These are phyloP conservation scores for Dasypogon diadema DNA, from an alignment of 2,888 invertebrate genomes.

Conservation along the genomic window DNA sequence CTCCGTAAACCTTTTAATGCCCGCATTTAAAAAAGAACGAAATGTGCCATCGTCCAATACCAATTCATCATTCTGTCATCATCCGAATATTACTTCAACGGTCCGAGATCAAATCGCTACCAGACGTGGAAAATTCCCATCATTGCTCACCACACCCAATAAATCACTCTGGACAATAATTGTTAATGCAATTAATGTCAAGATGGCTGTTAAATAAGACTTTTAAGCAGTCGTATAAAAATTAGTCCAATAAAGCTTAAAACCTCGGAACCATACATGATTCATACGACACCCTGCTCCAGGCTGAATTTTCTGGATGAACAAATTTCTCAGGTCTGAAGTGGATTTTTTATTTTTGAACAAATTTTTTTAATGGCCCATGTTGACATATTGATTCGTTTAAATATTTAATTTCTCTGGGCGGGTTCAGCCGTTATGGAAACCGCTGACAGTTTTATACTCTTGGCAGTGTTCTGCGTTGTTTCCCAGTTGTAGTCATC, in stretches of 20 bases:
- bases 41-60: neutral
- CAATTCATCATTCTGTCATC: conserved; percentile 37
- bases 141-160: conserved; percentile 34
- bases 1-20: no score
- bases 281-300: neutral
- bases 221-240: conserved; percentile 3
- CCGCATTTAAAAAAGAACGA: no score
- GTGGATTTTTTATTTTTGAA: conserved; percentile 7
- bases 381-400: conserved; percentile 40
- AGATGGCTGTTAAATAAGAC: conserved; percentile 38
- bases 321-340: neutral
- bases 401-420: conserved; percentile 38
- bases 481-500: conserved; percentile 5
- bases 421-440: neutral
- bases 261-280: neutral
- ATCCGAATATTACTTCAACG: neutral
- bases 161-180: conserved; percentile 38
- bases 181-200: conserved; percentile 41
- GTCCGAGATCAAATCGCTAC: neutral
- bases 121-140: neutral
- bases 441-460: conserved; percentile 15
- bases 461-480: conserved; percentile 18
- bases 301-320: no score
- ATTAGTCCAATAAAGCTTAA: conserved; percentile 12
- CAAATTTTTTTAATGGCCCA: conserved; percentile 26